phyloP scores from a whole-genome alignment of 2,888 invertebrate genomes.

The Mayetiola destructor region DNA sequence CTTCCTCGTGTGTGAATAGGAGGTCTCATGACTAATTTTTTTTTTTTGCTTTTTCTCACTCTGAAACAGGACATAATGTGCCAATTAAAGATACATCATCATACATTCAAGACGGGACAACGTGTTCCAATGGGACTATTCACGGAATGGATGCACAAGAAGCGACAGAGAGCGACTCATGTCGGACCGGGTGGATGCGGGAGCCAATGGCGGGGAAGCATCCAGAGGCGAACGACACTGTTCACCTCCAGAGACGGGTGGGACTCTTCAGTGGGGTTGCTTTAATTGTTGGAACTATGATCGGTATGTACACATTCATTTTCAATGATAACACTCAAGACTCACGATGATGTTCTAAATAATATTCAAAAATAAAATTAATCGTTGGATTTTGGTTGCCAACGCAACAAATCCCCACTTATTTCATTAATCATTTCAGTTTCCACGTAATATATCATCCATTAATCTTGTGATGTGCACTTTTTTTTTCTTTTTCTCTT shows the following conservation, averaged over 20 bases:
- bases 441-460: too few species aligned
- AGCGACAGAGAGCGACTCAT: constrained; percentile 39
- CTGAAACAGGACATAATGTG: constrained; percentile 34
- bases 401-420: too few species aligned
- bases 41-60: constrained; percentile 13
- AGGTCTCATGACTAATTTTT: constrained; percentile 12
- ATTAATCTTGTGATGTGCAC: too few species aligned
- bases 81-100: constrained; percentile 36
- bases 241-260: constrained; percentile 99
- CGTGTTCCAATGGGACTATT: constrained; percentile 36
- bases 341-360: too few species aligned
- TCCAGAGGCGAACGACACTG: constrained; percentile 75
- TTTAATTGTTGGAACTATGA: constrained; percentile 97
- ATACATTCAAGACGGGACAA: constrained; percentile 27
- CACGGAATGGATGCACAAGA: constrained; percentile 35
- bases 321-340: too few species aligned
- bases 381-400: too few species aligned
- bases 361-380: too few species aligned
- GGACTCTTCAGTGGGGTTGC: constrained; percentile 98
- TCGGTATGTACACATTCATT: constrained; percentile 48
- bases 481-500: too few species aligned
- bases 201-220: constrained; percentile 20
- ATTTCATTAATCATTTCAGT: too few species aligned
- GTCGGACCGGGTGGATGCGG: constrained; percentile 38
- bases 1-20: too few species aligned